Conservation (phyloP, 1,140 invertebrate species). For the Drosophila malerkotliana region DNA sequence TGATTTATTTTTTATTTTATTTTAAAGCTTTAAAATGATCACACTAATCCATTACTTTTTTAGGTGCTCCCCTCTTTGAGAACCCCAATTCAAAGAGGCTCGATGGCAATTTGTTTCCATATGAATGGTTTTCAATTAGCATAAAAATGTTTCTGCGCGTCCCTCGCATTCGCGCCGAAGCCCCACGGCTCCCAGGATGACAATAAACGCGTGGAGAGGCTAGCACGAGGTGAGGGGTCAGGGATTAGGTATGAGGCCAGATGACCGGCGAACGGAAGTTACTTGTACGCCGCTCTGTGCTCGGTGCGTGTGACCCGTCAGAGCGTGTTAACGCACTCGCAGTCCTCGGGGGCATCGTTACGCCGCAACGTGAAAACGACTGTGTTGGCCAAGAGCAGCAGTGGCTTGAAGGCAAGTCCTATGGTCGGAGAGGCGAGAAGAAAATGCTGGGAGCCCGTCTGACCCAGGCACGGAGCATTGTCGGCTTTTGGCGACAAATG, state of each 20-base stretch:
- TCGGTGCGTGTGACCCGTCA: conserved; percentile 30
- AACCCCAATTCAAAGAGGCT: too few relatives aligned
- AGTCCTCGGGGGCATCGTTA: conserved; percentile 51
- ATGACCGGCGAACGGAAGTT: conserved; percentile 15
- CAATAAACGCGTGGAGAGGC: conserved; percentile 47
- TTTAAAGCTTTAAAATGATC: too few relatives aligned
- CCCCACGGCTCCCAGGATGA: conserved; percentile 49
- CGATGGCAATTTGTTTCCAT: conserved; percentile 69
- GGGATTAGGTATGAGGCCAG: conserved; percentile 3
- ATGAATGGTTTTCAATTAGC: conserved; percentile 78
- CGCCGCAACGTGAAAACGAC: conserved; percentile 45
- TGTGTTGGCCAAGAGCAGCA: conserved; percentile 8
- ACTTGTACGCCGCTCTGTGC: background rate
- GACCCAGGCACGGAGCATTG: conserved; percentile 33
- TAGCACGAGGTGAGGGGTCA: background rate
- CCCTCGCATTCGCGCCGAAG: conserved; percentile 27
- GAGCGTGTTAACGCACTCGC: conserved; percentile 51
- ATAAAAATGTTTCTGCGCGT: conserved; percentile 69
- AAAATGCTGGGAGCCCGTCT: conserved; percentile 9
- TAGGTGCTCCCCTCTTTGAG: conserved; percentile 10
- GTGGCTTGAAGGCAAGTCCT: conserved; percentile 49
- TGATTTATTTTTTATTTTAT: too few relatives aligned
- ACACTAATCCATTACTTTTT: background rate
- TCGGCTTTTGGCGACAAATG: conserved; percentile 62
- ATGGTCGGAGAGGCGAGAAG: conserved; percentile 5